These are phyloP conservation scores for Tonatia bakeri DNA, from an alignment of 2,113 vertebrate genomes.

Conservation along the genomic window DNA sequence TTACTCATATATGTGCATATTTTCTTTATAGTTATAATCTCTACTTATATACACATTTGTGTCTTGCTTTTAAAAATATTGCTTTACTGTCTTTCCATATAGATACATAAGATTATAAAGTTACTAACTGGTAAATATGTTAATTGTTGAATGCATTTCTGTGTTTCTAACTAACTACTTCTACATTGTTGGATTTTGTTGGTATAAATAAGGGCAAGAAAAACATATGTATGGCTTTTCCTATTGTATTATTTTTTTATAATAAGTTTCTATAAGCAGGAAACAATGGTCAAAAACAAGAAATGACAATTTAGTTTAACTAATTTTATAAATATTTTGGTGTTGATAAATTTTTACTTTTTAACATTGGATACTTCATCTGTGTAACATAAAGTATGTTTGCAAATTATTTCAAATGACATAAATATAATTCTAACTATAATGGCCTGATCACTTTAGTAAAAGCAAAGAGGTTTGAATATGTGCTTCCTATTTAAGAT, in stretches of 20 bases:
- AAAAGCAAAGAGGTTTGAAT: not conserved
- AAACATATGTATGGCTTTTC: not conserved
- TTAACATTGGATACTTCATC: not conserved
- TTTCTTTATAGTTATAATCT: not conserved
- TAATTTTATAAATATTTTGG: not conserved
- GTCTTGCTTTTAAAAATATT: not conserved
- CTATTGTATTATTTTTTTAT: not conserved
- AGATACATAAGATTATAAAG: not conserved
- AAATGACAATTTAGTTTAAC: not conserved
- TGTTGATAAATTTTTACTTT: not conserved
- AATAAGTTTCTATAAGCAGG: not conserved
- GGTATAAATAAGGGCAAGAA: not conserved
- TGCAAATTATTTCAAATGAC: not conserved
- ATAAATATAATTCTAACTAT: not conserved
- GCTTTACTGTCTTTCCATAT: not conserved
- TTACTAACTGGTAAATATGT: not conserved
- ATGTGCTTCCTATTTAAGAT: not conserved
- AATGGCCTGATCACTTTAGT: not conserved
- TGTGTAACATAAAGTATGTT: not conserved
- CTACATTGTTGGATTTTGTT: not conserved
- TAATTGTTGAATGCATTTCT: not conserved
- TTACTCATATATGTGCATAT: not conserved
- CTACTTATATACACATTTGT: not conserved
- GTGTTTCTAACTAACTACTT: not conserved
- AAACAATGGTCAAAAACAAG: not conserved